Base-by-base conservation (phyloP, 30 jellyfish, hydroid and myxozoan genomes). In the Sanderia malayensis region DNA sequence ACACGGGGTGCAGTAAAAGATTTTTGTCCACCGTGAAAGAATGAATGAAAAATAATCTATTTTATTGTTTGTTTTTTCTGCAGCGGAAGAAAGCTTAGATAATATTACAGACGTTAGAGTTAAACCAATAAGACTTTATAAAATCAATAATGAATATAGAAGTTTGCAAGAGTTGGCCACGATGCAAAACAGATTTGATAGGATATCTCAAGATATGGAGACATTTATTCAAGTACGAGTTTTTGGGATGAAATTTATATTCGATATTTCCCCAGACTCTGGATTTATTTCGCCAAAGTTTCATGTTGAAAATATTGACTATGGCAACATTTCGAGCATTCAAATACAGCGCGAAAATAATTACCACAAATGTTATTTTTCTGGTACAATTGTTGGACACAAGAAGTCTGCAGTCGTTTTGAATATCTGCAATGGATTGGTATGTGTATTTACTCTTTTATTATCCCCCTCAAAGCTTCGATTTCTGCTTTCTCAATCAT, bases 361-460 rank as follows among this genome's bases (percentile, higher is more conserved):
- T 20, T 46, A 67, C 1, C 61, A 58, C 1, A 44, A 55, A 19
- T 85, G 95, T 67, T 76, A 59, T 59, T 85, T 73, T 74, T 28
- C 78, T 44, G 97, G 97, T 1, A 44, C 28, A 13, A 76, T 82
- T 18, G 69, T 73, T 21, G 87, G 83, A 0, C 83, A 82, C 27
- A 57, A 45, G 9, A 41, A 52, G 41, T 84, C 96, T 8, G 58
- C 61, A 26, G 98, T 92, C 62, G 83, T 91, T 72, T 45, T 83
- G 8, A 81, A 78, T 80, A 61, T 80, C 17, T 92, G 98, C 47
- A 85, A 74, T 29, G 96, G 95, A 23, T 53, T 92, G 95, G 98
- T 92, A n/a, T n/a, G 57, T 79, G 98, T 78, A 49, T 9, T 49
- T 37, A 37, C 52, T 37, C 10, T 37, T 37, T 4, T 4, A 4